phyloP scores from a whole-genome alignment of 1,140 invertebrate genomes.

The Meloidogyne hapla region DNA sequence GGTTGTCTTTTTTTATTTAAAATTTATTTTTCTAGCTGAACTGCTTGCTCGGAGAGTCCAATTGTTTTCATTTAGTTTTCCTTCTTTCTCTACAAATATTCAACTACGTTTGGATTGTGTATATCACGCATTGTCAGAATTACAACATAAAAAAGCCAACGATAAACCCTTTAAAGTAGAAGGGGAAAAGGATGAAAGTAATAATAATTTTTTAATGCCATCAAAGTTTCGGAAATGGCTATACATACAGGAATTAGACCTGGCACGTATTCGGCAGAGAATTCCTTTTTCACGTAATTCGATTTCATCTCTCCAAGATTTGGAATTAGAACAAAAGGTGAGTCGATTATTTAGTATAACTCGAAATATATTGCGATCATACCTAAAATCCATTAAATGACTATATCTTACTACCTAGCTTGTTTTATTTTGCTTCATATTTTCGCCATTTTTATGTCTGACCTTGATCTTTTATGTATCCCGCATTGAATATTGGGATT shows the following conservation, averaged over 20 bases:
- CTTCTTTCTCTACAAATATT: background rate
- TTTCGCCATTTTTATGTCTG: background rate
- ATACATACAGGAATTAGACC: conserved; percentile 24
- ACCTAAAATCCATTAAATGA: too few species aligned
- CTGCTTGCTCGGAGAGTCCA: background rate
- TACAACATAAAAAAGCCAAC: background rate
- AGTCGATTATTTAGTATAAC: background rate
- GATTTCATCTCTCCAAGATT: background rate
- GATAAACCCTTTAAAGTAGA: background rate
- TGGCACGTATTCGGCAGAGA: conserved; percentile 20
- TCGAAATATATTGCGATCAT: too few species aligned
- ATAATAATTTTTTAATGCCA: background rate
- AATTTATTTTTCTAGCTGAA: background rate
- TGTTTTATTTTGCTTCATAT: background rate
- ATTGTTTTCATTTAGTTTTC: background rate
- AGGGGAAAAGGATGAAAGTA: background rate
- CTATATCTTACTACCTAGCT: too few species aligned
- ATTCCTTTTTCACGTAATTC: conserved; percentile 23
- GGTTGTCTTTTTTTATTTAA: background rate
- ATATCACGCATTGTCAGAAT: background rate
- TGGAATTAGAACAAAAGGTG: conserved; percentile 23
- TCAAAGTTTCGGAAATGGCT: conserved; percentile 41
- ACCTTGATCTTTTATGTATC: background rate
- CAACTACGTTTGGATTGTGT: background rate
- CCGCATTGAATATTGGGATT: background rate